Evolutionary conservation across 2,888 invertebrate genomes (phyloP).

Genomic region (Sinopyrophorus schimmeli): DNA sequence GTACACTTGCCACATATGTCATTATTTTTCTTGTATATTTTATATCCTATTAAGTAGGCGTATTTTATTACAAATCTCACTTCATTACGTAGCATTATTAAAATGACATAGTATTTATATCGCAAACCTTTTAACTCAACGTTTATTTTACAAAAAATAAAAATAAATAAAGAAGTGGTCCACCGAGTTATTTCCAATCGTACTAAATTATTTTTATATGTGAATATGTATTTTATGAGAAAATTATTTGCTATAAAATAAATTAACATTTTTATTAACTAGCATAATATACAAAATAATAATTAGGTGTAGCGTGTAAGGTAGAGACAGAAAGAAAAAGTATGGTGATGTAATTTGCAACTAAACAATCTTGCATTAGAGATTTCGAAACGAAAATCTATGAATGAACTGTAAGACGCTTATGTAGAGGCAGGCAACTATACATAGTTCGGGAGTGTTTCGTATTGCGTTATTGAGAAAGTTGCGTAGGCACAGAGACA

Average conservation of each 20-base stretch:
- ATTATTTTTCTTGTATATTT: slow-evolving; percentile 33
- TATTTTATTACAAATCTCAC: slow-evolving; percentile 36
- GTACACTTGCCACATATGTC: slow-evolving; percentile 36
- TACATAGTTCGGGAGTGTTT: slow-evolving; percentile 36
- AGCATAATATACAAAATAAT: no score
- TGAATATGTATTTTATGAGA: no score
- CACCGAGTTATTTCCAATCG: no score
- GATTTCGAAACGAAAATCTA: slow-evolving; percentile 26
- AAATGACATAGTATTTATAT: slow-evolving; percentile 28
- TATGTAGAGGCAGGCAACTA: no score
- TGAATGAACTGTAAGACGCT: slow-evolving; percentile 31
- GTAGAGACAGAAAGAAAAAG: slow-evolving; percentile 2
- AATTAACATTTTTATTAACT: no score
- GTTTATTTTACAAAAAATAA: slow-evolving; percentile 3
- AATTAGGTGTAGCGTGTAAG: no score
- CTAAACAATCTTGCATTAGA: slow-evolving; percentile 15
- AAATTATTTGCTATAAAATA: no score
- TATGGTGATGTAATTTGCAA: slow-evolving; percentile 24
- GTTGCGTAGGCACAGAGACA: slow-evolving; percentile 34
- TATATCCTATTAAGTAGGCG: slow-evolving; percentile 32
- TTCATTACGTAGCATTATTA: slow-evolving; percentile 32
- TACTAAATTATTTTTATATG: no score
- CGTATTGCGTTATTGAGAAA: slow-evolving; percentile 36
- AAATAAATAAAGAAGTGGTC: no score
- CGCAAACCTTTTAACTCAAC: slow-evolving; percentile 13